A percentile compares a stretch with the other conserved stretches of the same genome.
Evolutionary conservation across 2,888 invertebrate species (phyloP).

Genomic region (Steromphala cineraria): DNA sequence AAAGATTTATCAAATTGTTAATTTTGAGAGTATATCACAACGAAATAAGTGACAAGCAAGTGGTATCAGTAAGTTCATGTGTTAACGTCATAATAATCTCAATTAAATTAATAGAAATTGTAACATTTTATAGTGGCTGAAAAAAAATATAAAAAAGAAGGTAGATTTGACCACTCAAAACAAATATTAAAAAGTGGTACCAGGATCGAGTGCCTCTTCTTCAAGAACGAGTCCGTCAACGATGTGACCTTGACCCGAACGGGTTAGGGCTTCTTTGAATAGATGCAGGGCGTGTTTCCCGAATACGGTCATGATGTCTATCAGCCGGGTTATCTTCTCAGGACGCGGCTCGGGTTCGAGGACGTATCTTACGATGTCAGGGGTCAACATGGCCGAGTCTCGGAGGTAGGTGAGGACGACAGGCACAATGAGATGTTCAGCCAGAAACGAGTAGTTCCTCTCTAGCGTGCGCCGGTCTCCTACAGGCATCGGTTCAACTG

Average conservation of each 20-base stretch:
- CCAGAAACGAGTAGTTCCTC: neutral
- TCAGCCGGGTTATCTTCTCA: neutral
- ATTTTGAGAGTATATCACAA: too few relatives aligned
- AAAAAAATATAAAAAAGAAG: too few relatives aligned
- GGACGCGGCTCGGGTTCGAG: neutral
- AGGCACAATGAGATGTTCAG: neutral
- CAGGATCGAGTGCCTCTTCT: neutral
- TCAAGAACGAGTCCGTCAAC: neutral
- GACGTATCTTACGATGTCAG: neutral
- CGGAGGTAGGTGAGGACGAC: neutral
- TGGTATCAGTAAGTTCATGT: too few relatives aligned
- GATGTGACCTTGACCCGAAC: neutral
- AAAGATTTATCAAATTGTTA: too few relatives aligned
- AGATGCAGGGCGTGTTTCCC: neutral
- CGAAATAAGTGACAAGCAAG: too few relatives aligned
- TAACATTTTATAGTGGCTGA: too few relatives aligned
- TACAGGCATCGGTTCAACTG: neutral
- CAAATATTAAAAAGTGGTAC: neutral
- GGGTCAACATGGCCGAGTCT: neutral
- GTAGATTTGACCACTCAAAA: too few relatives aligned
- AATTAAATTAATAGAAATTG: too few relatives aligned
- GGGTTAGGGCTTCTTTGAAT: neutral
- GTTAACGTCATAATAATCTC: too few relatives aligned
- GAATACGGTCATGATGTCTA: neutral
- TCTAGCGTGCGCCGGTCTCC: neutral